These are phyloP conservation scores for Pica pica DNA, from an alignment of 2,113 vertebrate species.

Conservation along the genomic window DNA sequence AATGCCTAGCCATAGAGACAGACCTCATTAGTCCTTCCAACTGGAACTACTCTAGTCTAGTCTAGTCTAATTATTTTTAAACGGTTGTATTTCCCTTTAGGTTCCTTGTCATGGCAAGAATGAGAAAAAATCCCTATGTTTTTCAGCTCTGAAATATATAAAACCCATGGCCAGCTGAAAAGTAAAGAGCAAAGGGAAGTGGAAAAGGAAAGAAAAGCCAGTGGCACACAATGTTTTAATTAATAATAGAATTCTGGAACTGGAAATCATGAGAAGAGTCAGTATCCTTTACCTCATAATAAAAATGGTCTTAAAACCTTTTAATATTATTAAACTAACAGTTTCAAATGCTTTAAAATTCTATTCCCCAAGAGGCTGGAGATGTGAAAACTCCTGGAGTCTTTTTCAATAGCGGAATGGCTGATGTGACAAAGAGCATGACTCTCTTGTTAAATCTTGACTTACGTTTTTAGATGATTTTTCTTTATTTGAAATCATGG, in stretches of 20 bases:
- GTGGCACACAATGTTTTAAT: constrained; percentile 45
- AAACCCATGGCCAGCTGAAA: background rate
- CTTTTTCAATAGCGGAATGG: background rate
- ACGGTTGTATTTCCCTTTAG: background rate
- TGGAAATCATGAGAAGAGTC: constrained; percentile 48
- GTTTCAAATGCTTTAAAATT: background rate
- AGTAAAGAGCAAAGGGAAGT: background rate
- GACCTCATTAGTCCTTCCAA: background rate
- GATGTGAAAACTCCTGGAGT: background rate
- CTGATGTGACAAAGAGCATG: background rate
- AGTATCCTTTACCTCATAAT: constrained; percentile 34
- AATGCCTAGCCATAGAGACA: background rate
- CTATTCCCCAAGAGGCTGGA: background rate
- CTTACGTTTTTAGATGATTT: background rate
- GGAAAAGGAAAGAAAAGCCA: constrained; percentile 8
- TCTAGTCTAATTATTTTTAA: background rate
- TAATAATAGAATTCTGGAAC: constrained; percentile 24
- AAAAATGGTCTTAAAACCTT: constrained; percentile 18
- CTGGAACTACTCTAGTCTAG: background rate
- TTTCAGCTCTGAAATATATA: background rate
- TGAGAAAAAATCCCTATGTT: background rate
- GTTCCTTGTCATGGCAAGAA: background rate
- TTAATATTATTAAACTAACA: constrained; percentile 8
- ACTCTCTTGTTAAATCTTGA: background rate
- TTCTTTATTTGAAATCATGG: background rate